phyloP scores from a whole-genome alignment of 2,113 vertebrate genomes.

The Tenrec ecaudatus region DNA sequence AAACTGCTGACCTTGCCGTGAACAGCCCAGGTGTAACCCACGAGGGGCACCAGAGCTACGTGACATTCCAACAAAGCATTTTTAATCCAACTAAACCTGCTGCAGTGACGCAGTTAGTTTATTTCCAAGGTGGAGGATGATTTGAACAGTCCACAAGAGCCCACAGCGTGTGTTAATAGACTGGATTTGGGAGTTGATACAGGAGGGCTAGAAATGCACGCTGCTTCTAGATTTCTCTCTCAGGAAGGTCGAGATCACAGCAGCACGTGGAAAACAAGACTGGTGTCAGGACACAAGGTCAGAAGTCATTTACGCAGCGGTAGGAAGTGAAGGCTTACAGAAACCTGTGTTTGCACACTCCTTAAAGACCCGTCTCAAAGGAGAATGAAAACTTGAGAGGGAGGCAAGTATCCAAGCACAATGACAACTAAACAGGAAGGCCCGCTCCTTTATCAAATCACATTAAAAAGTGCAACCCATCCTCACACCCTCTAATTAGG shows the following conservation, averaged over 20 bases:
- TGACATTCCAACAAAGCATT: not conserved
- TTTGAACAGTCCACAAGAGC: not conserved
- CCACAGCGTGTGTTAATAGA: rapidly evolving
- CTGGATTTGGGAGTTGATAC: too few relatives aligned
- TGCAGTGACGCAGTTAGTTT: rapidly evolving
- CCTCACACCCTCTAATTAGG: rapidly evolving
- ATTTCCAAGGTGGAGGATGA: rapidly evolving
- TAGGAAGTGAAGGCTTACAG: rapidly evolving
- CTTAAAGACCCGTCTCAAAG: not conserved
- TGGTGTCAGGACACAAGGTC: not conserved
- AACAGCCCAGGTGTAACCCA: too few relatives aligned
- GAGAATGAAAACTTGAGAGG: not conserved
- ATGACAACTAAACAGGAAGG: not conserved
- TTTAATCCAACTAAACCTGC: rapidly evolving
- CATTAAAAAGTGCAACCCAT: not conserved
- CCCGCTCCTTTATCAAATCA: not conserved
- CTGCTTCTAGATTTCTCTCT: rapidly evolving
- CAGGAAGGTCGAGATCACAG: not conserved
- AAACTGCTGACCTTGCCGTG: too few relatives aligned
- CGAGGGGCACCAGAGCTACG: too few relatives aligned
- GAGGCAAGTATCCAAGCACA: not conserved
- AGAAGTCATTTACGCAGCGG: not conserved
- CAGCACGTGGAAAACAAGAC: not conserved
- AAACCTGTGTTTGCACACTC: rapidly evolving
- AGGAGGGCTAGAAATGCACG: not conserved